These are phyloP conservation scores for Scolopax mira DNA, from an alignment of 2,113 vertebrate species.

Conservation along the genomic window DNA sequence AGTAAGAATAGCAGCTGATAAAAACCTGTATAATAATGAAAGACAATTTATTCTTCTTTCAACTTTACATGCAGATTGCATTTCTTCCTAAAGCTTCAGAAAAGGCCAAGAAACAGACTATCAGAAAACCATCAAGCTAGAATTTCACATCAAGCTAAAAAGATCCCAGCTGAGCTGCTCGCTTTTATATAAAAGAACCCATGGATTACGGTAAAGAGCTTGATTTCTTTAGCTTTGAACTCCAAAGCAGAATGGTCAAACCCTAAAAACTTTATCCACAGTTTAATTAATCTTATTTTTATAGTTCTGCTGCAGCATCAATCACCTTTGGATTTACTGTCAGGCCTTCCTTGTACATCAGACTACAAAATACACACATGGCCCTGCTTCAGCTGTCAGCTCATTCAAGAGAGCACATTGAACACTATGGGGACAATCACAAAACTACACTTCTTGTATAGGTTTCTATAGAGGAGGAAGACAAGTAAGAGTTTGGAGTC, in stretches of 20 bases:
- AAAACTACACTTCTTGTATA: not conserved
- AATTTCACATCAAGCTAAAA: constrained; percentile 1
- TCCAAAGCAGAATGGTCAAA: not conserved
- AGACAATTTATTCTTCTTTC: not conserved
- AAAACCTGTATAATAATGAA: not conserved
- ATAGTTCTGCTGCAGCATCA: not conserved
- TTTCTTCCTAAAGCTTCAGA: not conserved
- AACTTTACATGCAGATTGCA: not conserved
- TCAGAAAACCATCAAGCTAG: not conserved
- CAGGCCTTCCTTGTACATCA: not conserved
- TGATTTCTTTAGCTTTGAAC: not conserved
- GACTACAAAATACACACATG: not conserved
- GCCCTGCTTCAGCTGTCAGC: not conserved
- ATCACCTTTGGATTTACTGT: not conserved
- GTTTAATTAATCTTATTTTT: not conserved
- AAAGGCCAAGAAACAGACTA: not conserved
- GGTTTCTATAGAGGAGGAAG: not conserved
- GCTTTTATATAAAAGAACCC: not conserved
- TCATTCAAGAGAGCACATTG: not conserved
- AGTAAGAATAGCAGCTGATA: not conserved
- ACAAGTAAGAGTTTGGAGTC: not conserved
- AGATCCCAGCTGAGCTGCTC: not conserved
- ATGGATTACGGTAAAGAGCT: not conserved
- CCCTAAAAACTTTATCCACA: not conserved
- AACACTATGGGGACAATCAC: not conserved